Evolutionary conservation across 1,140 invertebrate genomes (phyloP).

Genomic region (Oreohelix idahoensis): DNA sequence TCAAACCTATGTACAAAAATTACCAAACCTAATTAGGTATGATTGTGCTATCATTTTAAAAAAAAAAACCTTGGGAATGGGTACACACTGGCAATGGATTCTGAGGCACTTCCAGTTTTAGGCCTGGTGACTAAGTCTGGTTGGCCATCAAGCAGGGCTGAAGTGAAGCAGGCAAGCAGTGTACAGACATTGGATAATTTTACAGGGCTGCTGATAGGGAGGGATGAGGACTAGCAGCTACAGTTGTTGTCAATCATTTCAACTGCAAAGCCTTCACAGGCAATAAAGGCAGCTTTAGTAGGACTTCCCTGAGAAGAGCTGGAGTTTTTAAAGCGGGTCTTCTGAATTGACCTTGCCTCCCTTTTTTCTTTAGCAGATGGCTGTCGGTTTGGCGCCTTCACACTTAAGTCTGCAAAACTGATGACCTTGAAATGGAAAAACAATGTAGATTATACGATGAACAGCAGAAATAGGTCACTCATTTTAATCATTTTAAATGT

Average conservation of each 20-base stretch:
- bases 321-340: neutral
- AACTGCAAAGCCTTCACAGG: conserved; percentile 14
- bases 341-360: neutral
- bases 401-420: neutral
- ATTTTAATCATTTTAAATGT: too few species aligned
- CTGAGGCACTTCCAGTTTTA: conserved; percentile 13
- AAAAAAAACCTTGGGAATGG: neutral
- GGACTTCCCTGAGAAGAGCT: conserved; percentile 10
- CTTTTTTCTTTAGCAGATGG: neutral
- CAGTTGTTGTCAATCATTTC: conserved; percentile 9
- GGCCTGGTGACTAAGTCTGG: conserved; percentile 10
- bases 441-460: too few species aligned
- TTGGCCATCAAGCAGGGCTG: conserved; percentile 26
- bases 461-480: too few species aligned
- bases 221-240: neutral
- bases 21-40: too few species aligned
- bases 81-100: conserved; percentile 19
- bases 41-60: too few species aligned
- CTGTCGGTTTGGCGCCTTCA: conserved; percentile 6
- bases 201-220: conserved; percentile 16
- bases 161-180: conserved; percentile 18
- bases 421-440: conserved; percentile 7
- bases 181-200: conserved; percentile 33
- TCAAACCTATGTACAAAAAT: too few species aligned
- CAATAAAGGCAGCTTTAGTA: neutral